Conservation (phyloP, 2,113 vertebrate genomes). For the Desmodus rotundus region DNA sequence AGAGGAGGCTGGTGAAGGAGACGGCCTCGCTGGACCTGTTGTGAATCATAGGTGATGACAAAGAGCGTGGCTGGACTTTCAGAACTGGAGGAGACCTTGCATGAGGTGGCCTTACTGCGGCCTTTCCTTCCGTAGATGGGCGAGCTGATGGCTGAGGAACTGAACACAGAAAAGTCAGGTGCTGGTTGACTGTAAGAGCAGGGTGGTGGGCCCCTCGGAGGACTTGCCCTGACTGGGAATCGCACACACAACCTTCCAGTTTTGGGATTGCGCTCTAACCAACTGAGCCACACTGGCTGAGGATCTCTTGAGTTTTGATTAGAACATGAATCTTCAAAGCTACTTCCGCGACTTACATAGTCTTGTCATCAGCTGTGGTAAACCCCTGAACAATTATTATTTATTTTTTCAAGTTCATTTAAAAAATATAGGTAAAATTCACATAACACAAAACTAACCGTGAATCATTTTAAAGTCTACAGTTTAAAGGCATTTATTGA, state of each 20-base stretch:
- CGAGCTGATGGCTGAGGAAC: neutral
- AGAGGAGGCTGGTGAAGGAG: neutral
- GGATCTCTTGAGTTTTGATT: neutral
- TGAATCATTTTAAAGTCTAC: neutral
- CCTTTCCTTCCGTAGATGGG: neutral
- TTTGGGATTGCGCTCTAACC: too few species aligned
- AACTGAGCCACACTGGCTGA: accelerated
- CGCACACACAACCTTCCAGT: too few species aligned
- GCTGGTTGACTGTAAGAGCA: neutral
- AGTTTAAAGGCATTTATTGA: neutral
- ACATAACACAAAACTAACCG: neutral
- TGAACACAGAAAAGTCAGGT: neutral
- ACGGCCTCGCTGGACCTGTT: neutral
- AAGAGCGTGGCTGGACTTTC: neutral
- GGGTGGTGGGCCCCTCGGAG: neutral
- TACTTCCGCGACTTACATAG: neutral
- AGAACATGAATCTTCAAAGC: neutral
- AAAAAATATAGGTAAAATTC: neutral
- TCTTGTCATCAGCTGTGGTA: neutral
- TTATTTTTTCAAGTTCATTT: neutral
- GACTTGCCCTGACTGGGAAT: neutral
- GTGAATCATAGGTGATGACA: neutral
- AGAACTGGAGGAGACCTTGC: neutral
- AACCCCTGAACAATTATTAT: neutral
- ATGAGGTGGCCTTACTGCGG: neutral